Conservation (phyloP, 2,888 invertebrate genomes). For the Frankliniella fusca region DNA sequence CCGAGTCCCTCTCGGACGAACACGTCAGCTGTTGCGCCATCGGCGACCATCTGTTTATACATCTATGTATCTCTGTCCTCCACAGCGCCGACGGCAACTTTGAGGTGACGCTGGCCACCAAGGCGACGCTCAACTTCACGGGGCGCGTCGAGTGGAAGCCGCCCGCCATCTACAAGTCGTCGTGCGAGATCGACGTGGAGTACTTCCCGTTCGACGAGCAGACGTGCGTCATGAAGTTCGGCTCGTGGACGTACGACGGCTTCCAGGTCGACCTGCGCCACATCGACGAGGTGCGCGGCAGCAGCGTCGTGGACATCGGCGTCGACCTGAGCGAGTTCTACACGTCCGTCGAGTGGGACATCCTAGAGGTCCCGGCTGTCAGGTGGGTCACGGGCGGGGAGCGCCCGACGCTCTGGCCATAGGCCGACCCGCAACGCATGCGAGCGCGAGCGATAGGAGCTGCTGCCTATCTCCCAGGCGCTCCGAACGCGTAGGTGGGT, state of each 20-base stretch:
- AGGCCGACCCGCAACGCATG: not conserved
- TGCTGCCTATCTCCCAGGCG: not conserved
- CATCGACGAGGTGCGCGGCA: slow-evolving; percentile 84
- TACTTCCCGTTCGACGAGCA: slow-evolving; percentile 84
- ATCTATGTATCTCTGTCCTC: not conserved
- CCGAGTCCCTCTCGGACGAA: not conserved
- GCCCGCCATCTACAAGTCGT: slow-evolving; percentile 87
- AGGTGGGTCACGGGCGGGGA: slow-evolving; percentile 56
- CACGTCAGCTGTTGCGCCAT: not conserved
- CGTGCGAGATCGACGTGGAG: slow-evolving; percentile 80
- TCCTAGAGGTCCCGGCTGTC: slow-evolving; percentile 90
- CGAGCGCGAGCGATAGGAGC: not conserved
- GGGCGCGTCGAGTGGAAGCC: slow-evolving; percentile 87
- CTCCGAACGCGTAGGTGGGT: no score
- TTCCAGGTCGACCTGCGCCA: slow-evolving; percentile 86
- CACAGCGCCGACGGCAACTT: slow-evolving; percentile 77
- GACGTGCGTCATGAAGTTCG: slow-evolving; percentile 82
- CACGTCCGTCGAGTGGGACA: slow-evolving; percentile 98
- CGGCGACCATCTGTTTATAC: not conserved
- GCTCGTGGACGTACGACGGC: slow-evolving; percentile 81
- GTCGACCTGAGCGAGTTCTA: slow-evolving; percentile 97
- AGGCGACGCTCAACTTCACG: slow-evolving; percentile 73
- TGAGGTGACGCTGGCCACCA: slow-evolving; percentile 77
- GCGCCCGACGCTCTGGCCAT: not conserved
- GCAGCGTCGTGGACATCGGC: slow-evolving; percentile 85